Conservation (phyloP, 2,888 invertebrate species). For the Scaptomyza polygonia region DNA sequence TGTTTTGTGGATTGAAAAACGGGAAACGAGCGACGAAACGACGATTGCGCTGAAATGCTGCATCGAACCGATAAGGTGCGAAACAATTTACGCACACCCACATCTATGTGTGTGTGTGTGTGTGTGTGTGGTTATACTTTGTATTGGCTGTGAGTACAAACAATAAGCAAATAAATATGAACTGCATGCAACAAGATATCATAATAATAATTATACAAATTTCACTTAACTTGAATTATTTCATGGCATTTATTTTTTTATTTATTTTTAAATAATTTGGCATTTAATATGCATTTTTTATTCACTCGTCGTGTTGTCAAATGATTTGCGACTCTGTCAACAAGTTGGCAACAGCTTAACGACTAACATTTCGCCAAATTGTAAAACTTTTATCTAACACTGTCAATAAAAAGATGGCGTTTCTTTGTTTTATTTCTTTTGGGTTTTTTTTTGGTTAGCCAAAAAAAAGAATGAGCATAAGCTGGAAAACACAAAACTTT, state of each 20-base stretch:
- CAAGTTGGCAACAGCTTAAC: slow-evolving; percentile 1
- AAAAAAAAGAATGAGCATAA: background rate
- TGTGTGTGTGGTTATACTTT: slow-evolving; percentile 11
- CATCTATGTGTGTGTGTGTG: background rate
- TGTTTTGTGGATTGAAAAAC: background rate
- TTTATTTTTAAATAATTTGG: too few species aligned
- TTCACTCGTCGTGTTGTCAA: background rate
- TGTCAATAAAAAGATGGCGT: slow-evolving; percentile 3
- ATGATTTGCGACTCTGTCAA: background rate
- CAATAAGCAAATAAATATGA: background rate
- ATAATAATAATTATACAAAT: too few species aligned
- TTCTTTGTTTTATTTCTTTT: too few species aligned
- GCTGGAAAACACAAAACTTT: background rate
- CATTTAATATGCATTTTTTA: too few species aligned
- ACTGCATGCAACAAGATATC: background rate
- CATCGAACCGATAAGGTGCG: slow-evolving; percentile 5
- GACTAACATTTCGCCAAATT: background rate
- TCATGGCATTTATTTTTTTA: too few species aligned
- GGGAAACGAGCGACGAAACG: background rate
- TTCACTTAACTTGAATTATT: too few species aligned
- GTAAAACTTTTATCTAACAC: slow-evolving; percentile 4
- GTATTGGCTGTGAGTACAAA: slow-evolving; percentile 17
- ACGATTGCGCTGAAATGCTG: background rate
- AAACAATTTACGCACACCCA: background rate
- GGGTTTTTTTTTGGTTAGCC: background rate